Percentiles rank a stretch among this genome's conserved stretches.
phyloP scores from a whole-genome alignment of 2,888 invertebrate genomes.

The Stenoptilia bipunctidactyla region DNA sequence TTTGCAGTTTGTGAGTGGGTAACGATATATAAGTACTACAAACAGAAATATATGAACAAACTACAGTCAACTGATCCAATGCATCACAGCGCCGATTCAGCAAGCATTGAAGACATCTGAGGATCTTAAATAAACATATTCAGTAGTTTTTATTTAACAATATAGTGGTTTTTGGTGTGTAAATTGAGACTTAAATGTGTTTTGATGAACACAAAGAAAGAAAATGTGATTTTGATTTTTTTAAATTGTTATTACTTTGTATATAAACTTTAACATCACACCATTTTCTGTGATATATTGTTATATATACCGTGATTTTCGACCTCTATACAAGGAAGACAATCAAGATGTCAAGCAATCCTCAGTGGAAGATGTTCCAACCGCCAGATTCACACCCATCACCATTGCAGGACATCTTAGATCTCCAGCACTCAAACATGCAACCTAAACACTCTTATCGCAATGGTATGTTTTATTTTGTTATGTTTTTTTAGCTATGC shows the following conservation, averaged over 20 bases:
- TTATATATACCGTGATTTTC: slow-evolving; percentile 49
- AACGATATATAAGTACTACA: slow-evolving; percentile 36
- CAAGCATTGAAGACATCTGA: slow-evolving; percentile 93
- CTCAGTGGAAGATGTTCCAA: slow-evolving; percentile 93
- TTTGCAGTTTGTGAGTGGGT: slow-evolving; percentile 48
- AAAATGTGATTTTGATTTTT: slow-evolving; percentile 58
- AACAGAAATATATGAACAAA: slow-evolving; percentile 33
- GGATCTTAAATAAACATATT: slow-evolving; percentile 69
- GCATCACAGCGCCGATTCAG: slow-evolving; percentile 78
- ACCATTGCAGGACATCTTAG: slow-evolving; percentile 86
- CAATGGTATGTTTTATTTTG: slow-evolving; percentile 54
- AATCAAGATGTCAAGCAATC: slow-evolving; percentile 80
- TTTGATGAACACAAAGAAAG: slow-evolving; percentile 39
- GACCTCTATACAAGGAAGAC: slow-evolving; percentile 56
- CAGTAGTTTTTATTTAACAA: slow-evolving; percentile 61
- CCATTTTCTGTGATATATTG: slow-evolving; percentile 64
- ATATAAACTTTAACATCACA: slow-evolving; percentile 41
- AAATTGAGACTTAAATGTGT: slow-evolving; percentile 48
- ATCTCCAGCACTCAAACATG: slow-evolving; percentile 74
- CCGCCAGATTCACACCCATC: slow-evolving; percentile 89
- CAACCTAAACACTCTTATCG: slow-evolving; percentile 64
- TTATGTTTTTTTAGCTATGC: too few species aligned
- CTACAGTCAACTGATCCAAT: slow-evolving; percentile 42
- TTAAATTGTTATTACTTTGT: slow-evolving; percentile 36
- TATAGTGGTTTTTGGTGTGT: slow-evolving; percentile 43